Evolutionary conservation across 2,797 vertebrate genomes (phyloP).

Genomic region (Falco rusticolus): DNA sequence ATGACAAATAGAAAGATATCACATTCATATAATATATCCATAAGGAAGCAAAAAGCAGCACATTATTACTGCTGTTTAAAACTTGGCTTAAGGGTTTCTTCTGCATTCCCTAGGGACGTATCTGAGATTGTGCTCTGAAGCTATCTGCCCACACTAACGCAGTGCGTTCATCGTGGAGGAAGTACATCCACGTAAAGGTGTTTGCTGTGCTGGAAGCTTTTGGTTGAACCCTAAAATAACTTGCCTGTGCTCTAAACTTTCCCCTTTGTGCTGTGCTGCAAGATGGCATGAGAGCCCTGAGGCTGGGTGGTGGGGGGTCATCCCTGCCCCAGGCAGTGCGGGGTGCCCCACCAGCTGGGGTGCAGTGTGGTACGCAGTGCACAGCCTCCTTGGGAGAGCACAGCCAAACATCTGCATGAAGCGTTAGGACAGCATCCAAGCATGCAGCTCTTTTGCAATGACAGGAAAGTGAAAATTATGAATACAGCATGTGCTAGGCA

Average conservation of each 20-base stretch:
- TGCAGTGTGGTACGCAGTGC: not conserved
- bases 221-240: not conserved
- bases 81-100: not conserved
- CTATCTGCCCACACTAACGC: not conserved
- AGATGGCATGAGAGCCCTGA: slow-evolving; percentile 9
- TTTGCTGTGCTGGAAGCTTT: not conserved
- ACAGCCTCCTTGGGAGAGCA: not conserved
- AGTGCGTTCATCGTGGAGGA: fast-evolving
- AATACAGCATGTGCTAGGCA: not conserved
- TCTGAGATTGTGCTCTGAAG: not conserved
- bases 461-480: not conserved
- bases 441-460: not conserved
- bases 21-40: not conserved
- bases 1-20: not conserved
- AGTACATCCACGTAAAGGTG: not conserved
- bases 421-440: not conserved
- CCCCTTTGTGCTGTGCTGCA: slow-evolving; percentile 9
- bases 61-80: not conserved
- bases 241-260: not conserved
- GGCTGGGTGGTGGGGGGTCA: not conserved
- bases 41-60: not conserved
- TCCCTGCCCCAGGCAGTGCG: not conserved
- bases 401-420: not conserved
- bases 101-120: not conserved
- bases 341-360: not conserved